Percentiles rank a stretch among this genome's conserved stretches.
Evolutionary conservation across 1,140 invertebrate species (phyloP).

Genomic region (Caenorhabditis briggsae): DNA sequence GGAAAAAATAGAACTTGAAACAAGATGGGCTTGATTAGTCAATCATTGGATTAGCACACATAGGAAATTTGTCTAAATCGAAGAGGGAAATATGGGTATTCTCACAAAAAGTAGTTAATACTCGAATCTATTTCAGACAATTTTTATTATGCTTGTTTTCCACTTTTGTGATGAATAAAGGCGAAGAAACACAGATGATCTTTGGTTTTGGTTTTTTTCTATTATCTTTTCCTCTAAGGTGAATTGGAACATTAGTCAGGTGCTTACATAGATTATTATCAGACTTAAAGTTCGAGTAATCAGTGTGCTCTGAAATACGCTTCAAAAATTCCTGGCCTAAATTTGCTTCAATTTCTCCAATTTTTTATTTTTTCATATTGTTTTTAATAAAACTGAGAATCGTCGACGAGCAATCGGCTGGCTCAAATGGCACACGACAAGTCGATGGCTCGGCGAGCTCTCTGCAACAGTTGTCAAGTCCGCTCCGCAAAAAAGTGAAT

Average conservation of each 20-base stretch:
- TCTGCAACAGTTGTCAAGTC: constrained; percentile 44
- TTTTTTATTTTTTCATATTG: not conserved
- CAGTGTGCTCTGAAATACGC: not conserved
- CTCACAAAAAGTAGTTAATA: too few species aligned
- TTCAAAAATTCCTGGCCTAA: not conserved
- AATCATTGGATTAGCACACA: too few species aligned
- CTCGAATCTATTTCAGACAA: not conserved
- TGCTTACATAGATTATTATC: not conserved
- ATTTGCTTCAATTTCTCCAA: not conserved
- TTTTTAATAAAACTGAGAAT: constrained; percentile 10
- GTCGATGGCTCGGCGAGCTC: constrained; percentile 2
- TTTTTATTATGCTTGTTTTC: not conserved
- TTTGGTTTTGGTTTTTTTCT: not conserved
- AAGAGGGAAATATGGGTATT: too few species aligned
- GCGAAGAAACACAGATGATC: not conserved
- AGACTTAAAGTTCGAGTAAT: not conserved
- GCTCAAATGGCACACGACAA: constrained; percentile 37
- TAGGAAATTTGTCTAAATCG: too few species aligned
- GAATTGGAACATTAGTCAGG: not conserved
- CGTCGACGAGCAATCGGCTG: not conserved
- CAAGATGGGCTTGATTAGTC: too few species aligned
- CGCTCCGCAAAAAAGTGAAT: constrained; percentile 3
- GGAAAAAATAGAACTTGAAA: too few species aligned
- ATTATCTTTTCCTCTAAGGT: not conserved
- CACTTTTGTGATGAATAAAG: too few species aligned